Base-by-base conservation (phyloP, 2,888 invertebrate species). In the Adelphocoris suturalis region DNA sequence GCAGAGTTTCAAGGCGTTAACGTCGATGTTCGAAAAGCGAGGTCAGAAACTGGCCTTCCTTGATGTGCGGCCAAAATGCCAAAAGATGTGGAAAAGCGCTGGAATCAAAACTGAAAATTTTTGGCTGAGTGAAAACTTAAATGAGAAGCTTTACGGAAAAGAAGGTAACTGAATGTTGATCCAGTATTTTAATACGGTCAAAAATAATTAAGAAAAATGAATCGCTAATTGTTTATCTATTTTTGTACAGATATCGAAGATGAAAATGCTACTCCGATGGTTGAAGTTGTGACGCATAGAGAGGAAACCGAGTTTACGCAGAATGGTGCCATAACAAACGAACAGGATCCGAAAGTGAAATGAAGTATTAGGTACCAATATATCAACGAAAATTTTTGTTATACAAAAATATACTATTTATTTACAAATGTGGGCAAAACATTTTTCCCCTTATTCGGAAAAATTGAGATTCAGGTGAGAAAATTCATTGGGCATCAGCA, bases 371-470 rank as follows among this genome's bases (percentile, higher is more conserved):
- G 7, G 68, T 68, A 75, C 75, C 75, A 13, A 75, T 61, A 27
- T 19, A 75, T 14, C 28, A 75, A 75, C n/a, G 5, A 16, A 23
- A 5, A 96, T 92, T 94, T 98, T 92, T 97, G 97, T 96, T 93
- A 94, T 93, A 48, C 2, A 37, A 23, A 27, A 55, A 55, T 75
- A 76, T 13, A 23, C 12, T 76, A 28, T 76, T 37, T 28, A 76
- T 23, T 76, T 76, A 16, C 12, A 9, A 13, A 37, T 37, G 2
- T 7, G 37, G 37, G 37, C 37, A 37, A 37, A 37, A 7, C 7
- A 2, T 37, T 4, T 37, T 37, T 7, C 37, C 37, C 7, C 37
- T 37, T 37, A 37, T 7, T 37, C 37, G 37, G 37, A 37, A 37
- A 37, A 37, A 37, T 7, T 4, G 7, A 7, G 37, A 37, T 4